Base-by-base conservation (phyloP, 2,113 vertebrate species). In the Silurus asotus region DNA sequence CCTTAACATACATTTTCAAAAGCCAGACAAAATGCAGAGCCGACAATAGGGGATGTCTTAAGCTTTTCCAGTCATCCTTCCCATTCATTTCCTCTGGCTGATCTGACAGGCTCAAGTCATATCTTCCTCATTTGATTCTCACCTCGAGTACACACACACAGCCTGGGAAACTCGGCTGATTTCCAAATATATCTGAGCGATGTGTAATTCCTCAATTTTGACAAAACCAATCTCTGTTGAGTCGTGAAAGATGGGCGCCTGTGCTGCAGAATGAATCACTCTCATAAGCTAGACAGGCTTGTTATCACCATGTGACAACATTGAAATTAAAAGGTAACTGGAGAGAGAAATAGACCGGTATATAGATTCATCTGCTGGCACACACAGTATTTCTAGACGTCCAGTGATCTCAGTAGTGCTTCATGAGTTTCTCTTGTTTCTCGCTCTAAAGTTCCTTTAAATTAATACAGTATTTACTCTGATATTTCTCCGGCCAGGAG, bases 1-100 rank as follows among this genome's bases (percentile, higher is more conserved):
- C 28, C 77, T 83, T 77, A 67, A 87, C 62, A 37, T 74, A 82
- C 56, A 65, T 51, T 72, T 81, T 61, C 55, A n/a, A 69, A 19
- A 81, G n/a, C 37, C n/a, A 77, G 51, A 67, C 83, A 53, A 37
- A 56, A 51, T 25, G 13, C 20, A 65, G 55, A 51, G 6, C 25
- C 20, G 13, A 51, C 45, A 82, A 56, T 9, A 23, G 37, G 45
- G 56, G 25, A 13, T 3, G 17, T 58, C 64, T 45, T 67, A 25
- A 20, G 58, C 83, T 23, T 62, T 82, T 19, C 59, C 70, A 17
- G 37, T 53, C 28, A 65, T 55, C 59, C 49, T 67, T 72, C 56
- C 25, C 70, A 82, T 62, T 48, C 77, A 74, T 74, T 75, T 62
- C 49, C 64, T 67, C 5, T 15, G 19, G 23, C 56, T 56, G 48